Evolutionary conservation across 2,113 vertebrate genomes (phyloP), one percentile per base, ranked within the genome.

Genomic region (Macroglossus sobrinus): DNA sequence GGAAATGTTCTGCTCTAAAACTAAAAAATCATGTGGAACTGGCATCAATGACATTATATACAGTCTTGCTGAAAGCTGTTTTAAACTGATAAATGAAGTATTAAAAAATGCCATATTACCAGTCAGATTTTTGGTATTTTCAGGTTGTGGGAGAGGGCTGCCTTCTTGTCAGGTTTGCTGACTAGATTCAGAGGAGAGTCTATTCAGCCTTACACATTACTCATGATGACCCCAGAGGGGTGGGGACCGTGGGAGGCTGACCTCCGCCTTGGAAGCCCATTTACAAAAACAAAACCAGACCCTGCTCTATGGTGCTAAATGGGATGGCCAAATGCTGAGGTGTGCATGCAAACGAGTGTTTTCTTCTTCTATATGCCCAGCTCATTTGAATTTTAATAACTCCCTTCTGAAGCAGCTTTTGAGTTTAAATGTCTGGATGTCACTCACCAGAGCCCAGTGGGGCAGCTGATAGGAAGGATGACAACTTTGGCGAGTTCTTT

Each of bases 301-400:
- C 79, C 86, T 90, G 95, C 96, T 97, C 96, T 97, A 2, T 94
- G 89, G 91, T 72, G 84, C 95, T 96, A 96, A 97, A 96, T 94
- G 95, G 97, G 96, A 96, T 96, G 97, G 94, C 96, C 97, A 95
- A 95, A 87, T n/a, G 93, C 47, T 57, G 96, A 98, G 97, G 97
- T 97, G 97, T 96, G 95, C 97, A 94, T 97, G 97, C 97, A 97
- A 97, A 97, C 94, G 53, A 98, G 95, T 88, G 72, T 96, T 97
- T 97, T 95, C 97, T 96, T 93, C 97, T 96, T 96, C 97, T 95
- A 80, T 81, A 96, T 97, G 95, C 96, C 79, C 87, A 81, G 96
- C 97, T 97, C 97, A 97, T 97, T 98, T 98, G 97, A 97, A 97
- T 98, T 97, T 96, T 98, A 97, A 98, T 97, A 98, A 98, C 97